Evolutionary conservation across 2,888 invertebrate species (phyloP), one percentile per base, ranked within the genome.

Genomic region (Machimus atricapillus): DNA sequence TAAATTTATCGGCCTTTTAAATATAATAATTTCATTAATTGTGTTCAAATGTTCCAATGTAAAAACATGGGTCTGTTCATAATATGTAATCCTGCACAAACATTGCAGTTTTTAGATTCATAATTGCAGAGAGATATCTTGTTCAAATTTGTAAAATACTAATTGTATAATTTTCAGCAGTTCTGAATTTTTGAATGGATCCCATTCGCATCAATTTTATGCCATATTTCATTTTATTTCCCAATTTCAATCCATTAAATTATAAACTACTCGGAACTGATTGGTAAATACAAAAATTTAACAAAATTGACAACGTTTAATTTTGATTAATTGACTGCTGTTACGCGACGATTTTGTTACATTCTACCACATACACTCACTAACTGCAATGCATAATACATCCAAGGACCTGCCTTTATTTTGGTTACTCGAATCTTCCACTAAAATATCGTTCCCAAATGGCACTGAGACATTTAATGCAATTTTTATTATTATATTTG

Each of bases 221-320:
- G 76, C 37, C 37, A 31, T 3, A 19, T 23, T 66, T 23, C n/a
- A 7, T 1, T 52, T 46, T 46, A 14, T 12, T 46, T 46, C 19
- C n/a, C 52, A 52, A 16, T 74, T 31, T 74, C 7, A 73, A 73
- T 73, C 0, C 14, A 27, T 73, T 73, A 23, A 73, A 73, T 73
- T 19, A n/a, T 31, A 31, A 73, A 23, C 27, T 73, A n/a, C 52
- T 31, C 4, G 4, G 2, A 76, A 37, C 12, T 34, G 27, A 76
- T 14, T 76, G 34, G 8, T 37, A 76, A 81, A 31, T 56, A 27
- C n/a, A 81, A 78, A 78, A 78, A 6, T 78, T 78, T 78, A 78
- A 52, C 56, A 81, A 81, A 81, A 81, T 81, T 81, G 81, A 81
- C 81, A 81, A 81, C 31, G 56, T 23, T 81, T 81, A 52, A n/a